These are phyloP conservation scores for Zaprionus capensis DNA, from an alignment of 1,140 invertebrate genomes.

Conservation along the genomic window DNA sequence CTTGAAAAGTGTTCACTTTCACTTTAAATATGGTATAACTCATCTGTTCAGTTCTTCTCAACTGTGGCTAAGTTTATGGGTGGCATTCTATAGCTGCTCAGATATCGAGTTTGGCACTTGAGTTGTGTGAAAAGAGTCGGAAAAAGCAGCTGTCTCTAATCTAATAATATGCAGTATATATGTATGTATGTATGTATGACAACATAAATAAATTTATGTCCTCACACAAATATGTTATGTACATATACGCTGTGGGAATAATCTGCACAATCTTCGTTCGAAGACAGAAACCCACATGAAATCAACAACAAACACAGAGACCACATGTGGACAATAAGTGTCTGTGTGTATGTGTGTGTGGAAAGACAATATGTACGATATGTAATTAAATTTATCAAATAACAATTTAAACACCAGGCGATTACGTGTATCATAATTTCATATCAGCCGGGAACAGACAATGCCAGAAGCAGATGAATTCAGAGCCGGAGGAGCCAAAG, in stretches of 20 bases:
- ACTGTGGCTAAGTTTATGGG: no score
- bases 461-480: not conserved
- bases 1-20: no score
- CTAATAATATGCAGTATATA: not conserved
- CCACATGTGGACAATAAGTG: slow-evolving; percentile 1
- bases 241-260: not conserved
- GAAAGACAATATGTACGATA: slow-evolving; percentile 7
- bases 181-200: not conserved
- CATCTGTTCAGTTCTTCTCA: no score
- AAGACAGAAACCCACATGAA: not conserved
- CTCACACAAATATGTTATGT: not conserved
- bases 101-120: no score
- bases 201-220: not conserved
- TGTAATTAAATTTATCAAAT: slow-evolving; percentile 14
- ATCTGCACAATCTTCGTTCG: not conserved
- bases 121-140: not conserved
- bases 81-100: no score
- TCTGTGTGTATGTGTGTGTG: not conserved
- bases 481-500: not conserved
- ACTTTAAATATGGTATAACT: no score
- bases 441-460: not conserved
- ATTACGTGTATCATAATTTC: slow-evolving; percentile 16
- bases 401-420: slow-evolving; percentile 14
- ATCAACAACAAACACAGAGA: not conserved
- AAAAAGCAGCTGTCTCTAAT: not conserved